These are phyloP conservation scores for Chrysolina americana DNA, from an alignment of 2,888 invertebrate species.

Conservation along the genomic window DNA sequence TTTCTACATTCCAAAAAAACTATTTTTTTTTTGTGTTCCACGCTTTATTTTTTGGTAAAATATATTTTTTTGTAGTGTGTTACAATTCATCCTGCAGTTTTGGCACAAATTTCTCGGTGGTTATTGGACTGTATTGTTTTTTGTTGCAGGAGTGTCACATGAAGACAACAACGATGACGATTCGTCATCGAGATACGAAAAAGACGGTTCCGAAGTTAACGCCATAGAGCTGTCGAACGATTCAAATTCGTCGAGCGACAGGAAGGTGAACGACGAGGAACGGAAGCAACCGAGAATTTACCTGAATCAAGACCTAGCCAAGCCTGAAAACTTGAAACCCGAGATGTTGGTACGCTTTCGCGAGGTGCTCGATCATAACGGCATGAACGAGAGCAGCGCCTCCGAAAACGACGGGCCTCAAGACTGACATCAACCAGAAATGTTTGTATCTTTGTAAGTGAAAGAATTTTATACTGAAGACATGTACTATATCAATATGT, in stretches of 20 bases:
- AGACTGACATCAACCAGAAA: conserved; percentile 67
- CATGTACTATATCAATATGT: conserved; percentile 27
- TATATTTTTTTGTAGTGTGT: too few species aligned
- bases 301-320: conserved; percentile 68
- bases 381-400: conserved; percentile 63
- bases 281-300: conserved; percentile 65
- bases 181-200: conserved; percentile 48
- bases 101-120: too few species aligned
- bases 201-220: conserved; percentile 60
- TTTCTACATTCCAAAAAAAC: too few species aligned
- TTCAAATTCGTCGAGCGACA: conserved; percentile 61
- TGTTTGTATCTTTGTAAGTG: conserved; percentile 63
- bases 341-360: conserved; percentile 69
- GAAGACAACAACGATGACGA: conserved; percentile 53
- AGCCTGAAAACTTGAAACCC: conserved; percentile 69
- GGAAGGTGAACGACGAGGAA: conserved; percentile 49
- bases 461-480: conserved; percentile 66
- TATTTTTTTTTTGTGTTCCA: too few species aligned
- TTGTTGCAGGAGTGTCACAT: conserved; percentile 45
- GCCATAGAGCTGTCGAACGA: conserved; percentile 69
- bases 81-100: too few species aligned
- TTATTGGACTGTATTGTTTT: too few species aligned
- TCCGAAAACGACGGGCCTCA: conserved; percentile 68
- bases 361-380: conserved; percentile 64
- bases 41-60: too few species aligned